Conservation (phyloP, 1,140 invertebrate species). For the Cherax destructor region DNA sequence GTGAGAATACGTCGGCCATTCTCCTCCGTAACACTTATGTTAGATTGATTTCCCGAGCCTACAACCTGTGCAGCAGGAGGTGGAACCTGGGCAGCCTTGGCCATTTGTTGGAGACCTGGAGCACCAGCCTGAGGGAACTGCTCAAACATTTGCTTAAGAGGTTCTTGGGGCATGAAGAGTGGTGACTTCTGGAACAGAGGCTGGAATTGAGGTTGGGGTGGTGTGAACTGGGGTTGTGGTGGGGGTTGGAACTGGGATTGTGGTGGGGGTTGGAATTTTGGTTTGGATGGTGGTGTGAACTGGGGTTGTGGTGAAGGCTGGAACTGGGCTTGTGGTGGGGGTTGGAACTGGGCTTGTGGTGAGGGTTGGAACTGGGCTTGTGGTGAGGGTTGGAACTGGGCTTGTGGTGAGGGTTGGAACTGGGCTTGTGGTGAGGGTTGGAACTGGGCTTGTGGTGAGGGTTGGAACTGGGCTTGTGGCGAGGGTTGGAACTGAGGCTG, state of each 20-base stretch:
- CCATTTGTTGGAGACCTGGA: background rate
- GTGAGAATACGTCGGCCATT: constrained; percentile 65
- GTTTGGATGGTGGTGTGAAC: background rate
- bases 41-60: constrained; percentile 63
- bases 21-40: constrained; percentile 64
- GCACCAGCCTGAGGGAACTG: constrained; percentile 27
- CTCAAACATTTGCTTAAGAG: background rate
- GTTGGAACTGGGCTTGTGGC: constrained; percentile 3
- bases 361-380: background rate
- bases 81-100: background rate
- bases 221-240: background rate
- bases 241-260: background rate
- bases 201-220: constrained; percentile 17
- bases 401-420: background rate
- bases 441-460: background rate
- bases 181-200: background rate
- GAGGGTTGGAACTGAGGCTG: background rate
- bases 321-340: background rate
- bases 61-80: constrained; percentile 17
- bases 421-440: background rate
- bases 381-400: background rate
- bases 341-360: too few relatives aligned
- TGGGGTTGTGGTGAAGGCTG: constrained; percentile 5
- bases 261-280: background rate
- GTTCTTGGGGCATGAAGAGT: background rate